Evolutionary conservation across 2,888 invertebrate species (phyloP).

Genomic region (Sinohyriopsis cumingii): DNA sequence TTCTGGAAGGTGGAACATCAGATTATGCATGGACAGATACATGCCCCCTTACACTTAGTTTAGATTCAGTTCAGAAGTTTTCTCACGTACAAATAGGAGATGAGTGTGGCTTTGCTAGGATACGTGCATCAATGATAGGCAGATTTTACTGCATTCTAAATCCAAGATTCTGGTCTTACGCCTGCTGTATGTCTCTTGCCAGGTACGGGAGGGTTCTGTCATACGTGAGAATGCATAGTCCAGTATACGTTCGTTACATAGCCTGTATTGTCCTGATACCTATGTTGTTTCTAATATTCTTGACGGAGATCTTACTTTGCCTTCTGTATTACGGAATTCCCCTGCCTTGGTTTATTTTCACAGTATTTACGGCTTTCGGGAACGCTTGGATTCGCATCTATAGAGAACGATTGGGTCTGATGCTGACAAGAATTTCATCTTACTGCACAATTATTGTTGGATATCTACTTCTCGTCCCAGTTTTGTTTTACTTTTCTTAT

Average conservation of each 20-base stretch:
- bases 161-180: slow-evolving; percentile 14
- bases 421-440: no score
- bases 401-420: no score
- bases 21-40: neutral
- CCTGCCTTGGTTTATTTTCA: slow-evolving; percentile 2
- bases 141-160: slow-evolving; percentile 14
- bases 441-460: neutral
- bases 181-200: neutral
- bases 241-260: neutral
- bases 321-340: slow-evolving; percentile 18
- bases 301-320: slow-evolving; percentile 7
- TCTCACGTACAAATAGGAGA: slow-evolving; percentile 8
- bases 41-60: slow-evolving; percentile 10
- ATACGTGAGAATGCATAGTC: neutral
- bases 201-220: slow-evolving; percentile 2
- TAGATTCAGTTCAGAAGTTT: slow-evolving; percentile 10
- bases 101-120: slow-evolving; percentile 14
- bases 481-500: neutral
- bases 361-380: neutral
- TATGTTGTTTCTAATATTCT: slow-evolving; percentile 8
- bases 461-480: neutral
- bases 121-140: neutral
- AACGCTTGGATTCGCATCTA: neutral
- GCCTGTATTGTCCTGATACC: slow-evolving; percentile 2
- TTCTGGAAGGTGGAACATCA: slow-evolving; percentile 9